Evolutionary conservation across 2,113 vertebrate species (phyloP).

Genomic region (Micromys minutus): DNA sequence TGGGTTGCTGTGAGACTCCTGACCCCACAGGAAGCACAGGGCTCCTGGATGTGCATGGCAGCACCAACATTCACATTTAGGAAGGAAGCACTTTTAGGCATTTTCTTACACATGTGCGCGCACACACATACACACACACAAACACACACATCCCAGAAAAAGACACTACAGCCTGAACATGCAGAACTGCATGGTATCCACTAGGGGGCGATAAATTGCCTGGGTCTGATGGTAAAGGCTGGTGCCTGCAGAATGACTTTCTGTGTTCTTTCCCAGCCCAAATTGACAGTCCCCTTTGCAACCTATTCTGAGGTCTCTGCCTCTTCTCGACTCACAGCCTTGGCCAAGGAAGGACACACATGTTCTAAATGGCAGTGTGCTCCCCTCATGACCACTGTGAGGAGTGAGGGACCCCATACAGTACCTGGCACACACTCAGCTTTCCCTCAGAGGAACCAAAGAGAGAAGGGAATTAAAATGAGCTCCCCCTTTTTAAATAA

Average conservation of each 20-base stretch:
- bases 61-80: background rate
- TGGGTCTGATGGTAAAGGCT: background rate
- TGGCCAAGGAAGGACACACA: background rate
- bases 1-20: background rate
- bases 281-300: too few species aligned
- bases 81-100: background rate
- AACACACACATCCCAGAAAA: background rate
- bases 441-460: background rate
- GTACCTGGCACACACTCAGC: background rate
- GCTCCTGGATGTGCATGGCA: background rate
- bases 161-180: background rate
- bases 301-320: background rate
- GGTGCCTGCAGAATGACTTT: background rate
- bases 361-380: background rate
- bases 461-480: background rate
- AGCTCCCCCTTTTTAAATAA: background rate
- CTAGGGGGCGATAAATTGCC: conserved; percentile 15
- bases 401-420: background rate
- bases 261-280: background rate
- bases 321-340: background rate
- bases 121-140: fast-evolving
- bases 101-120: too few species aligned
- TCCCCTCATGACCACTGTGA: background rate
- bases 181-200: background rate
- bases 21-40: background rate